Base-by-base conservation (phyloP, 2,888 invertebrate genomes). In the Epirrita christyi region DNA sequence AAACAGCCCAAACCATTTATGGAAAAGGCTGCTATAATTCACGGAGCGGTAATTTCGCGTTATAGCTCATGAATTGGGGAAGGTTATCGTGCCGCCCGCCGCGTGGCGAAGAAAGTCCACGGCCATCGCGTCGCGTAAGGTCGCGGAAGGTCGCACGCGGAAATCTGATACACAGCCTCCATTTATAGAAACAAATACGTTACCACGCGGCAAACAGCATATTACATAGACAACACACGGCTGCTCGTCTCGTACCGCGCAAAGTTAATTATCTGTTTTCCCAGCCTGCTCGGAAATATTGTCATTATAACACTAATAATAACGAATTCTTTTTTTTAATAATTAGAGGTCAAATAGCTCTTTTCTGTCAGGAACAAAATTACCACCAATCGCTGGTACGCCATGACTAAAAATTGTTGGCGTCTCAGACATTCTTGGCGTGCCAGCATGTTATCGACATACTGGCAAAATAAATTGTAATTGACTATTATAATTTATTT, bases 81-180 rank as follows among this genome's bases (percentile, higher is more conserved):
- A 82, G 78, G 78, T 76, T 71, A 66, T 59, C n/a, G 29, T 10
- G 34, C 53, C 45, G 21, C 21, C n/a, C 21, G 58, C 41, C 46
- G 52, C 63, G 57, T 37, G 56, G 48, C 62, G 62, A 71, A 70
- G 72, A 76, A 76, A 76, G 73, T 69, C 73, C 80, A 81, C 61
- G 81, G 80, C 62, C 80, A 62, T 56, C 66, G 40, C 52, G 58
- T 58, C 46, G 49, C 28, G 57, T 61, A 67, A 67, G 59, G 67
- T 58, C 46, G 49, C 28, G 57, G 61, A 67, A 67, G 59, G 67
- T 61, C 63, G 13, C 57, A 66, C 60, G 44, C 65, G 66, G 70
- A 71, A 70, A 74, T 61, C 50, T 63, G 59, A 55, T 49, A 66
- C 61, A 54, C 55, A 49, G 44, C 56, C 58, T 61, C 69, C 66